Base-by-base conservation (phyloP, 53 echinoderm and acorn worm species). In the Mesocentrotus franciscanus region DNA sequence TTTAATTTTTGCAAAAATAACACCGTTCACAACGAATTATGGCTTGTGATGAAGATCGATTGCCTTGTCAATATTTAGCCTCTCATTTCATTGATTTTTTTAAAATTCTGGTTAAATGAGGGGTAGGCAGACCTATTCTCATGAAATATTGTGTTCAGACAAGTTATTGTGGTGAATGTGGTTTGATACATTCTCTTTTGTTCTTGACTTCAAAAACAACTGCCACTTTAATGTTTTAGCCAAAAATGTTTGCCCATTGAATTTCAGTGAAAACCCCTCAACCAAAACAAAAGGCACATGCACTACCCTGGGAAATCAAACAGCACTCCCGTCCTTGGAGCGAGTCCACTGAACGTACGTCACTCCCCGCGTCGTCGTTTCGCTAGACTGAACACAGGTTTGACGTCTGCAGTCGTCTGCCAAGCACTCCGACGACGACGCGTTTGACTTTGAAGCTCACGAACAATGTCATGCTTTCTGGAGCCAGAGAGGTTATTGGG, bases 281-380 rank as follows among this genome's bases (percentile, higher is more conserved):
- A 85, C 34, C 55, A 29, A 84, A n/a, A n/a, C n/a, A n/a, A 58
- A 59, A 81, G 22, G 20, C 12, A n/a, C n/a, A 22, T 75, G 7
- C 58, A n/a, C 87, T 87, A 29, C 56, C 87, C 87, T 87, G 87
- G 87, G 87, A 58, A 59, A 87, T 56, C n/a, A 24, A 87, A 87
- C 14, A 85, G 57, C 24, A 57, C 22, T 33, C n/a, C n/a, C 58
- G 57, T 27, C 87, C 87, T 87, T 87, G 87, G 29, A 7, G 29
- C 10, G 29, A 87, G 87, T 58, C 87, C 24, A 57, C 12, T 9
- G 12, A 12, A 57, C 58, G 58, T 58, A 58, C 34, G n/a, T 58
- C 87, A 87, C 87, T 87, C 87, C n/a, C 59, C 27, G 56, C 56
- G 58, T 58, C 57, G 87, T 57, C 81, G 87, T 22, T 84, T 17